phyloP scores from a whole-genome alignment of 2,797 vertebrate species.

The Erpetoichthys calabaricus region DNA sequence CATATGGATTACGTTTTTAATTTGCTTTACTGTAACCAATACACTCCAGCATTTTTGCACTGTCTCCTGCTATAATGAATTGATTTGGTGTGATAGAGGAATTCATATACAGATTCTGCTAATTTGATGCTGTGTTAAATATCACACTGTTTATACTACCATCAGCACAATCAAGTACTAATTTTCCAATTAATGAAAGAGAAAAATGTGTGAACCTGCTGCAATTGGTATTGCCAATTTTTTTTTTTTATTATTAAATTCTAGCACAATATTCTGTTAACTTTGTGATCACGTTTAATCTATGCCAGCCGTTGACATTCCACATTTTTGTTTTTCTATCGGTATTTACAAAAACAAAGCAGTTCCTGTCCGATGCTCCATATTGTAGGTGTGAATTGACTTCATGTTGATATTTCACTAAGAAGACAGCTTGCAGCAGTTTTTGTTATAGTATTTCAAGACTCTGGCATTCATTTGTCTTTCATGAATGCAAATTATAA shows the following conservation, averaged over 20 bases:
- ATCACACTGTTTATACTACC: constrained; percentile 18
- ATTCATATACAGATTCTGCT: constrained; percentile 28
- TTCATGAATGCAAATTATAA: too few relatives aligned
- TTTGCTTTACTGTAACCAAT: not conserved
- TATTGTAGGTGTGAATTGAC: too few relatives aligned
- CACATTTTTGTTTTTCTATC: too few relatives aligned
- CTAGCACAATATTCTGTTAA: too few relatives aligned
- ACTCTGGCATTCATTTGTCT: too few relatives aligned
- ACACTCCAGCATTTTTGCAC: not conserved
- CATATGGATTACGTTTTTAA: too few relatives aligned
- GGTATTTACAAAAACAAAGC: constrained; percentile 2
- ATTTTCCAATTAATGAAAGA: constrained; percentile 20
- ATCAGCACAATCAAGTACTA: constrained; percentile 21
- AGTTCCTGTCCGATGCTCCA: too few relatives aligned
- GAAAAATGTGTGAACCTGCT: not conserved
- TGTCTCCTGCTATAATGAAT: constrained; percentile 21
- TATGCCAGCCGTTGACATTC: too few relatives aligned
- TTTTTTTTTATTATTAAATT: not conserved
- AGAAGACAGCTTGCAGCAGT: too few relatives aligned
- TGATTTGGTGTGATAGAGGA: constrained; percentile 23
- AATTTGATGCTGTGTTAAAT: constrained; percentile 33
- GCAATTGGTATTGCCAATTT: not conserved
- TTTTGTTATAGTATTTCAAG: too few relatives aligned
- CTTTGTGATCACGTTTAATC: too few relatives aligned
- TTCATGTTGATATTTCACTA: too few relatives aligned